Evolutionary conservation across 2,888 invertebrate genomes (phyloP).

Genomic region (Acanthosepion lycidas): DNA sequence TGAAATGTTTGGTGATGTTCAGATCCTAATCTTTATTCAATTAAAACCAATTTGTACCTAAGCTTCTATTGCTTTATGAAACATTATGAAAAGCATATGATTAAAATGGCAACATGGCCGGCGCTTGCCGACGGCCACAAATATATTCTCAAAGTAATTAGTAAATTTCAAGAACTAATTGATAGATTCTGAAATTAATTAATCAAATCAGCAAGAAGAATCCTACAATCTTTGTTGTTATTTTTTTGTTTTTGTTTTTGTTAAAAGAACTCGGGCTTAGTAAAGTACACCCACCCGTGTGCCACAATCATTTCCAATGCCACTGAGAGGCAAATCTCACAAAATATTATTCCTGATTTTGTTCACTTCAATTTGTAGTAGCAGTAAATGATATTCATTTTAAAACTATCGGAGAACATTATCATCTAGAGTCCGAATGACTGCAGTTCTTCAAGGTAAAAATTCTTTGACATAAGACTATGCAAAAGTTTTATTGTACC

Average conservation of each 20-base stretch:
- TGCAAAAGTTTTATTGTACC: no score
- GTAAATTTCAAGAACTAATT: constrained; percentile 22
- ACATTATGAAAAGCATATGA: constrained; percentile 17
- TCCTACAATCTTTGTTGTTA: not conserved
- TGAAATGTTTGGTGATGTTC: constrained; percentile 1
- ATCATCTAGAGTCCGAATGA: not conserved
- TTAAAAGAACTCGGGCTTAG: not conserved
- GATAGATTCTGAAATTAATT: constrained; percentile 33
- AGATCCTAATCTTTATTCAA: not conserved
- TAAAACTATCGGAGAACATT: not conserved
- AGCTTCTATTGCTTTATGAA: not conserved
- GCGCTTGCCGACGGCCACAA: constrained; percentile 3
- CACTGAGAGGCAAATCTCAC: not conserved
- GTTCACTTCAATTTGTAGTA: not conserved
- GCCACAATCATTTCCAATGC: not conserved
- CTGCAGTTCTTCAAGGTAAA: not conserved
- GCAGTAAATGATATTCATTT: not conserved
- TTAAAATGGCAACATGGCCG: not conserved
- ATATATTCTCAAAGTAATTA: constrained; percentile 33
- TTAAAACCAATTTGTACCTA: constrained; percentile 33
- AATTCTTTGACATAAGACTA: no score
- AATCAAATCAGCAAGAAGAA: not conserved
- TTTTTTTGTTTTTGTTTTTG: not conserved
- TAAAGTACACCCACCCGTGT: not conserved
- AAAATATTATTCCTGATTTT: not conserved